Evolutionary conservation across 1,140 invertebrate genomes (phyloP).

Genomic region (Ylistrum balloti): DNA sequence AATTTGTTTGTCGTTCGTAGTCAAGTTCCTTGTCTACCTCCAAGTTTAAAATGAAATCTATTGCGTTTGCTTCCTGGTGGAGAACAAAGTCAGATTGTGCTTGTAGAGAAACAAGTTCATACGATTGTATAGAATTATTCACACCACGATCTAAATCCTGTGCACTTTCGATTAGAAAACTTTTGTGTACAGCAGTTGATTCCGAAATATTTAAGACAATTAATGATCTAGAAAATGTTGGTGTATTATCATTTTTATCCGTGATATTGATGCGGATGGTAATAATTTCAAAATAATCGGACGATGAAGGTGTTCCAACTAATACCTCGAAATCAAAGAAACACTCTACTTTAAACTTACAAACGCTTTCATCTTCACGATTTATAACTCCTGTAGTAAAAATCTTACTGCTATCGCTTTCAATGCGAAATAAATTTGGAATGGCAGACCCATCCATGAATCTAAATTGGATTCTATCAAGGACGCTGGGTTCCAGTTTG

Average conservation of each 20-base stretch:
- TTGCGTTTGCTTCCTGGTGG: slow-evolving; percentile 51
- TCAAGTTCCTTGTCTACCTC: slow-evolving; percentile 86
- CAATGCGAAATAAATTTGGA: slow-evolving; percentile 49
- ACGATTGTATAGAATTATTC: slow-evolving; percentile 66
- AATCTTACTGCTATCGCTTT: slow-evolving; percentile 44
- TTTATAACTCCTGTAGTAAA: slow-evolving; percentile 55
- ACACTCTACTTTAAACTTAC: slow-evolving; percentile 54
- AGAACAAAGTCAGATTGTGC: slow-evolving; percentile 60
- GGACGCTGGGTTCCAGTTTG: slow-evolving; percentile 39
- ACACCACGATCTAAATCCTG: slow-evolving; percentile 84
- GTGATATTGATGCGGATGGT: slow-evolving; percentile 65
- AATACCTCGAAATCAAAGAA: slow-evolving; percentile 59
- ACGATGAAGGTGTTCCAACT: slow-evolving; percentile 1
- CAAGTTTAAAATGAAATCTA: slow-evolving; percentile 61
- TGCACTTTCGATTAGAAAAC: slow-evolving; percentile 86
- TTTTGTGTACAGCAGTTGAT: slow-evolving; percentile 76
- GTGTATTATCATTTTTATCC: slow-evolving; percentile 97
- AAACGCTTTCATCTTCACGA: slow-evolving; percentile 49
- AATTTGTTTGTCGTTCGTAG: slow-evolving; percentile 89
- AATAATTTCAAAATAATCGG: slow-evolving; percentile 51
- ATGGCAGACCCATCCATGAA: background rate
- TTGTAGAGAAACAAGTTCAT: slow-evolving; percentile 63
- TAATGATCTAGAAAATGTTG: slow-evolving; percentile 86
- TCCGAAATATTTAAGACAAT: slow-evolving; percentile 77
- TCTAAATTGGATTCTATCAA: background rate